Evolutionary conservation across 1,140 invertebrate species (phyloP).

Genomic region (Ips typographus): DNA sequence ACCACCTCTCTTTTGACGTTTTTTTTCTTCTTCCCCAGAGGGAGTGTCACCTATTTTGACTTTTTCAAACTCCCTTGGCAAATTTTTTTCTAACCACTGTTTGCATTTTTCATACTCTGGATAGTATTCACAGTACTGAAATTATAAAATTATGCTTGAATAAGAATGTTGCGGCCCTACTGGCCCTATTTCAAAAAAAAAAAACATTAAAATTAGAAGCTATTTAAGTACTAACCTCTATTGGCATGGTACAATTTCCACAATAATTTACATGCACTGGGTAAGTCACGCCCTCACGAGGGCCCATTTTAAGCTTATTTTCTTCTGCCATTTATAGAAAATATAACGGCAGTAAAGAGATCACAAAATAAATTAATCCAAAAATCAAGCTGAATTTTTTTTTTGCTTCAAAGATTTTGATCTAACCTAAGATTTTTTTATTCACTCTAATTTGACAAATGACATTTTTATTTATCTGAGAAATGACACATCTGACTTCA

Average conservation of each 20-base stretch:
- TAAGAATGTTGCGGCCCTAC: background rate
- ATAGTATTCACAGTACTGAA: slow-evolving; percentile 94
- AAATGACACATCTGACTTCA: too few relatives aligned
- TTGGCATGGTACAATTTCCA: slow-evolving; percentile 91
- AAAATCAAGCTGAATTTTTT: too few relatives aligned
- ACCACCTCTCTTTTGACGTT: slow-evolving; percentile 86
- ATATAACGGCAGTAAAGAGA: too few relatives aligned
- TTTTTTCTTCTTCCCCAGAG: slow-evolving; percentile 87
- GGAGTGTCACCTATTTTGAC: slow-evolving; percentile 73
- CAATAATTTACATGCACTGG: slow-evolving; percentile 91
- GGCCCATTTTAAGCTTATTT: slow-evolving; percentile 51
- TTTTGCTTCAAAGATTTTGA: too few relatives aligned
- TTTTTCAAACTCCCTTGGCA: slow-evolving; percentile 91
- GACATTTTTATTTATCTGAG: too few relatives aligned
- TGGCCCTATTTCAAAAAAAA: background rate
- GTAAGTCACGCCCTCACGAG: slow-evolving; percentile 65
- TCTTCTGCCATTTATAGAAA: slow-evolving; percentile 40
- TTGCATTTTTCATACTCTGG: slow-evolving; percentile 97
- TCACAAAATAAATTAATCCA: too few relatives aligned
- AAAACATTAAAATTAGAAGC: background rate
- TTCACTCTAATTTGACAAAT: too few relatives aligned
- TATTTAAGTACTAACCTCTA: slow-evolving; percentile 65
- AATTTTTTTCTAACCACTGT: slow-evolving; percentile 91
- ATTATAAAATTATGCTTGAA: slow-evolving; percentile 15
- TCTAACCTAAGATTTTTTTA: too few relatives aligned